Percentiles rank a stretch among this genome's conserved stretches.
These are phyloP conservation scores for Crypturellus tataupa DNA, from an alignment of 2,797 vertebrate genomes.

Conservation along the genomic window DNA sequence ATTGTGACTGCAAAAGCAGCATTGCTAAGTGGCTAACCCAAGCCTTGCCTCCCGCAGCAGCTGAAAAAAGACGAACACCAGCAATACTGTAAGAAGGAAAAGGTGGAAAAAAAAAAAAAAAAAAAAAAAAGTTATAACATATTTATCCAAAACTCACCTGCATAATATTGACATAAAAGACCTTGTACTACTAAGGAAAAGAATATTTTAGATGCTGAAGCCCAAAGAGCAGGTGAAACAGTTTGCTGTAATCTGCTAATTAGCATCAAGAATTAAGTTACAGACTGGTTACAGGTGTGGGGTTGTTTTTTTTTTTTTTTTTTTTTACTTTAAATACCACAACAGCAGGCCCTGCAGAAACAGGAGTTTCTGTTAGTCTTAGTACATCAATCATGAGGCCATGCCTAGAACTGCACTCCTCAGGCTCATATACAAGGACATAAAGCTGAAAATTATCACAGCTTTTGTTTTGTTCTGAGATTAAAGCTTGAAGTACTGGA, in stretches of 20 bases:
- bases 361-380: neutral
- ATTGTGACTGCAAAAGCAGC: accelerated
- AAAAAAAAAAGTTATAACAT: neutral
- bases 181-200: neutral
- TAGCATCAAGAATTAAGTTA: neutral
- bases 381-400: neutral
- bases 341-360: neutral
- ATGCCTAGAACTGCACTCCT: neutral
- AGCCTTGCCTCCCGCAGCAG: neutral
- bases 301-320: too few relatives aligned
- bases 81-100: neutral
- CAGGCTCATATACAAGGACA: neutral
- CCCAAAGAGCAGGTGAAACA: neutral
- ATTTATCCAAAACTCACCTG: neutral
- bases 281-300: neutral
- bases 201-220: neutral
- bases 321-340: neutral
- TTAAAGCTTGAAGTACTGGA: neutral
- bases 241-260: neutral
- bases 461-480: neutral
- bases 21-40: neutral
- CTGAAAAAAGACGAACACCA: neutral
- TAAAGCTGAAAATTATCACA: neutral
- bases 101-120: neutral
- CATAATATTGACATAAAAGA: neutral